Percentiles rank a stretch among this genome's conserved stretches.
phyloP scores from a whole-genome alignment of 2,113 vertebrate genomes.

The Pteronura brasiliensis region DNA sequence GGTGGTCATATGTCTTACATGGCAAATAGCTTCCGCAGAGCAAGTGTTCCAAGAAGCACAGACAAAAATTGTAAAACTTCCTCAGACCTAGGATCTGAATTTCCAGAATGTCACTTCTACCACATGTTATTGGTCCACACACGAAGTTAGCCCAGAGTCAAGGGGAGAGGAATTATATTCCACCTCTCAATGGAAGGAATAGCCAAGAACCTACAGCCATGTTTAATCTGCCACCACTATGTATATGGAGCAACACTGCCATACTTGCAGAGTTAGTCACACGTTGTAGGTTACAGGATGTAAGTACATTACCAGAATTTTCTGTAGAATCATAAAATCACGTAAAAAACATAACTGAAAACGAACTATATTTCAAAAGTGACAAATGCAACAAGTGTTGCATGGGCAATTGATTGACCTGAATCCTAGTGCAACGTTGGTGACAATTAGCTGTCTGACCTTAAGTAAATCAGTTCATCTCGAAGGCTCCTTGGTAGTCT shows the following conservation, averaged over 20 bases:
- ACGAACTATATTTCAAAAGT: conserved; percentile 1
- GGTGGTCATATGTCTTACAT: not conserved
- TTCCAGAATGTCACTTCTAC: not conserved
- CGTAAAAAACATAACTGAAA: not conserved
- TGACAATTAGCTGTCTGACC: conserved; percentile 63
- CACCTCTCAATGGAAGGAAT: not conserved
- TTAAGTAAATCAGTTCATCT: conserved; percentile 60
- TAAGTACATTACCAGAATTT: not conserved
- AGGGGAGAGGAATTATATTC: not conserved
- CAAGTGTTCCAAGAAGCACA: not conserved
- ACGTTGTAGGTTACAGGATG: not conserved
- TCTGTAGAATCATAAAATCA: not conserved
- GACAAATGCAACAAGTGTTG: conserved; percentile 12
- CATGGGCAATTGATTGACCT: conserved; percentile 10
- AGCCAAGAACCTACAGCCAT: not conserved
- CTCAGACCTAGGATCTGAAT: not conserved
- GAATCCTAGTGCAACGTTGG: not conserved
- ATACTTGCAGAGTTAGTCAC: not conserved
- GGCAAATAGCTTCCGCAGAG: not conserved
- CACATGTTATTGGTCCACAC: not conserved
- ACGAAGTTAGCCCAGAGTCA: not conserved
- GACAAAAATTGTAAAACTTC: not conserved
- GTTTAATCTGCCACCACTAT: not conserved
- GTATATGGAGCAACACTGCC: not conserved
- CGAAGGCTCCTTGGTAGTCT: not conserved